Evolutionary conservation across 2,113 vertebrate species (phyloP), one percentile per base, ranked within the genome.

Genomic region (Rhabdomys dilectus): DNA sequence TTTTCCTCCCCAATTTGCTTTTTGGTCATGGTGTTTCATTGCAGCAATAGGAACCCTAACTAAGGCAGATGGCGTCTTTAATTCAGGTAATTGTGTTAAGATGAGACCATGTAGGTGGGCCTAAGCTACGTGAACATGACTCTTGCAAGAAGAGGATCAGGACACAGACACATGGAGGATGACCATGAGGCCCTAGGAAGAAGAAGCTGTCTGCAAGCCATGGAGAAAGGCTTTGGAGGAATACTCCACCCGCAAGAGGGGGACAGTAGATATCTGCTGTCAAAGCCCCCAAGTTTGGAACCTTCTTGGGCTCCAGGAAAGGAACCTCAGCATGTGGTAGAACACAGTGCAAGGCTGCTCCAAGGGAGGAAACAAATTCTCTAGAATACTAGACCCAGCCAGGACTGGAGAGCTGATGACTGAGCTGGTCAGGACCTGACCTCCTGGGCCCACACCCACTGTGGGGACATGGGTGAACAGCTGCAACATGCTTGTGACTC

Each of bases 141-240:
- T 70, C 73, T 56, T 80, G 0, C 24, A 13, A 3, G 82, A 81
- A 39, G 42, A n/a, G 48, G 68, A 1, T 75, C 24, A 48, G 82
- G 62, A 81, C n/a, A 81, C 53, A 66, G 39, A 56, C 56, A 7
- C 1, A 22, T 42, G 7, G 5, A 29, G 72, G 48, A 24, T 1
- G 0, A 22, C 84, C 76, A 3, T 31, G 87, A 56, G 48, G 75
- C 12, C 24, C 16, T 5, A 3, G n/a, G n/a, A 21, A 29, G 60
- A 13, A 56, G n/a, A 29, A 0, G 12, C 58, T 12, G 0, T 70
- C 42, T 9, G 1, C 51, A 15, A 29, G 4, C 66, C 60, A 3
- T 0, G 17, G 68, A 81, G 36, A 16, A 60, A 56, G 76, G 36
- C 21, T 73, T 21, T 8, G 0, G 81, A 48, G 58, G 0, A 0